phyloP scores from a whole-genome alignment of 2,113 vertebrate genomes.

The Cisticola juncidis region DNA sequence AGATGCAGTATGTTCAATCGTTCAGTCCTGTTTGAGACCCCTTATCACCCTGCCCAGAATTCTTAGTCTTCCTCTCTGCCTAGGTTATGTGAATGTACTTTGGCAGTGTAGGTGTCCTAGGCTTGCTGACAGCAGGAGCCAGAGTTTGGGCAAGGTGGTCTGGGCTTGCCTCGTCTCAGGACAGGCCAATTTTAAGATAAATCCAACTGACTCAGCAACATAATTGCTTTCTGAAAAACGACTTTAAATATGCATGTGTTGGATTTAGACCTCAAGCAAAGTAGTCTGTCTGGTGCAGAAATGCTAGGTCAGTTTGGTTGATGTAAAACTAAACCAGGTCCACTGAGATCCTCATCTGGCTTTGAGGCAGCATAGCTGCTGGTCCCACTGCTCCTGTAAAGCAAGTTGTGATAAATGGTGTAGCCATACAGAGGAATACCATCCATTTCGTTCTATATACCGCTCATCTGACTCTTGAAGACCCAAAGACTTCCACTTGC shows the following conservation, averaged over 20 bases:
- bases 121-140: neutral
- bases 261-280: neutral
- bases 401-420: neutral
- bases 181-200: neutral
- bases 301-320: neutral
- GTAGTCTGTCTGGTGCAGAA: neutral
- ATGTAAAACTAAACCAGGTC: neutral
- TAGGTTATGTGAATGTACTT: fast-evolving
- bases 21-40: neutral
- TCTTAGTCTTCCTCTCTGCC: neutral
- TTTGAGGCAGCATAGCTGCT: neutral
- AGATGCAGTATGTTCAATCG: neutral
- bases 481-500: neutral
- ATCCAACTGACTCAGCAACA: neutral
- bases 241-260: neutral
- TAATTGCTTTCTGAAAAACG: neutral
- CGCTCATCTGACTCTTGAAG: neutral
- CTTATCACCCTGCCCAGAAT: neutral
- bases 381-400: neutral
- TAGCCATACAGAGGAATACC: neutral
- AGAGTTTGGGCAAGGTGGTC: neutral
- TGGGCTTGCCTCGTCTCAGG: neutral
- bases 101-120: neutral
- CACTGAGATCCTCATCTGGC: fast-evolving
- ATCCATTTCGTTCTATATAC: neutral